Evolutionary conservation across 2,113 vertebrate species (phyloP), one percentile per base, ranked within the genome.

Genomic region (Macquaria ambigua): DNA sequence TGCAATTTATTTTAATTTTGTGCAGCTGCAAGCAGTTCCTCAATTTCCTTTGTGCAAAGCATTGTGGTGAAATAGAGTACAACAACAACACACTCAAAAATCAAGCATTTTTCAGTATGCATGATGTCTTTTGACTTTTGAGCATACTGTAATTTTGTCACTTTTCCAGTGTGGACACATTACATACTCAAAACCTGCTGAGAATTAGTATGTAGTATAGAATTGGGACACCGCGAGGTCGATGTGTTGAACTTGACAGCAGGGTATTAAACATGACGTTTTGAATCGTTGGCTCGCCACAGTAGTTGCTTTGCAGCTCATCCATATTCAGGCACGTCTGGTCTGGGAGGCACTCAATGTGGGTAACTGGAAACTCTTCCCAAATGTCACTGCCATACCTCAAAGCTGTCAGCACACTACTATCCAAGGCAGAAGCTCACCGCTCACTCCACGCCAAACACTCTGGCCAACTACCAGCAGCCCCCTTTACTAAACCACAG

Each of bases 371-470:
- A 95, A 81, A 94, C 92, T 37, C 61, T 73, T 89, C 88, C 93
- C 76, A 95, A 95, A 94, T 95, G 93, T 95, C 90, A 88, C 85
- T 74, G 90, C 86, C 71, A 90, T 94, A 87, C 88, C 87, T 95
- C 76, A 93, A 84, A 89, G 85, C 90, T 94, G 91, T 95, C 93
- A 95, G 82, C 93, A 90, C 89, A 74, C 69, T 56, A 72, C 77
- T 89, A 90, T 84, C 85, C 53, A 74, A 76, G 82, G 85, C 83
- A 84, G 79, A 87, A 62, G 67, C 70, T 80, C 81, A 82, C 64
- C 79, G 67, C 81, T 84, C 83, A 48, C 74, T 83, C 39, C 52
- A 20, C 52, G 46, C 61, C 72, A 59, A 87, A 90, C 77, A 59
- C 71, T 64, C 77, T 77, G 89, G 81, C 83, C 72, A 56, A 53